phyloP scores from a whole-genome alignment of 2,888 invertebrate species.

The Argyra leucocephala region DNA sequence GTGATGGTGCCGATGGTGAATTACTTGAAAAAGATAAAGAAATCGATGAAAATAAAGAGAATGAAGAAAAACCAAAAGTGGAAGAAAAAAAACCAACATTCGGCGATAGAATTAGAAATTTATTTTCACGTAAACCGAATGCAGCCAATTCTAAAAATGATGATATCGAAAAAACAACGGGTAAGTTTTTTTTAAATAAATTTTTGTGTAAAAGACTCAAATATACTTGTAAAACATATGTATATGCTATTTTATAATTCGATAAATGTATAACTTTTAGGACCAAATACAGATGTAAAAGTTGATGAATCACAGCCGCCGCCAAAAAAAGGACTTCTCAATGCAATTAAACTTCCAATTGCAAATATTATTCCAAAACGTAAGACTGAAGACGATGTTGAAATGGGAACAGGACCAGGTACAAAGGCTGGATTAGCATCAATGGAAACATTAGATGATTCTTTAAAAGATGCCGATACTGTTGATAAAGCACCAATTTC shows the following conservation, averaged over 20 bases:
- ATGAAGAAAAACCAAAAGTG: slow-evolving; percentile 30
- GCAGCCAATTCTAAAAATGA: slow-evolving; percentile 32
- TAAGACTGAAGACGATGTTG: slow-evolving; percentile 44
- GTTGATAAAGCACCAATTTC: slow-evolving; percentile 43
- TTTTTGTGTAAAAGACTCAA: too few species aligned
- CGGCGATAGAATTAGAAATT: slow-evolving; percentile 47
- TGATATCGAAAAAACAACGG: slow-evolving; percentile 35
- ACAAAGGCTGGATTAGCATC: slow-evolving; percentile 67
- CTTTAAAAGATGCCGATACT: slow-evolving; percentile 54
- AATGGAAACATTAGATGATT: slow-evolving; percentile 72
- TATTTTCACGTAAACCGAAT: slow-evolving; percentile 47
- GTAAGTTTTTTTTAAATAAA: slow-evolving; percentile 29
- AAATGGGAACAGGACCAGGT: slow-evolving; percentile 48
- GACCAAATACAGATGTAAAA: slow-evolving; percentile 18
- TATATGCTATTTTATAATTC: too few species aligned
- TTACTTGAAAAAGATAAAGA: slow-evolving; percentile 43
- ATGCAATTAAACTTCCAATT: slow-evolving; percentile 55
- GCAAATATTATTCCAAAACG: slow-evolving; percentile 52
- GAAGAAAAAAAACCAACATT: slow-evolving; percentile 37
- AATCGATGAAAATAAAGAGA: slow-evolving; percentile 40
- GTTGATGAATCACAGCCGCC: slow-evolving; percentile 26
- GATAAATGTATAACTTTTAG: not conserved
- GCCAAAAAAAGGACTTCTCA: slow-evolving; percentile 47
- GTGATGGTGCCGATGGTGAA: slow-evolving; percentile 45
- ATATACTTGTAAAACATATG: too few species aligned